Percentiles rank a stretch among this genome's conserved stretches.
Conservation (phyloP, 2,888 invertebrate species). For the Diachrysia chrysitis region DNA sequence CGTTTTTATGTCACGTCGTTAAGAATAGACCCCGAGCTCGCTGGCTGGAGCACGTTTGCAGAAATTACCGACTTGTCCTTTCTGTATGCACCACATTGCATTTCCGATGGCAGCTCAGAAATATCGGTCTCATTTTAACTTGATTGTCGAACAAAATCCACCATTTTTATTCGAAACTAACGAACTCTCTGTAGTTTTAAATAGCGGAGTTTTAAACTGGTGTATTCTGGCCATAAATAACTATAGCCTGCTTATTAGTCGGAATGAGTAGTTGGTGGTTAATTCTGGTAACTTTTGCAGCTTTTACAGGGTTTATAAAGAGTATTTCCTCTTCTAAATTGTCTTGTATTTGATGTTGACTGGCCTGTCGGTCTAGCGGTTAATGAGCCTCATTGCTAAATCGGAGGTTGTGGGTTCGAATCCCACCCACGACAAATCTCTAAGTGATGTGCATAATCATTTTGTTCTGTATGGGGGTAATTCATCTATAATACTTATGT, state of each 20-base stretch:
- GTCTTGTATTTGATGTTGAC: neutral
- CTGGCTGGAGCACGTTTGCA: conserved; percentile 47
- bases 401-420: no score
- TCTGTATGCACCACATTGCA: conserved; percentile 50
- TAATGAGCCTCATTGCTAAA: no score
- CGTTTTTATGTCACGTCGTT: conserved; percentile 11
- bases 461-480: no score
- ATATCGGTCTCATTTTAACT: conserved; percentile 32
- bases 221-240: conserved; percentile 34
- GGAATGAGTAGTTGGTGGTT: conserved; percentile 24
- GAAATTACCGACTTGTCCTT: conserved; percentile 53
- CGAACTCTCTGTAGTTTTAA: conserved; percentile 22
- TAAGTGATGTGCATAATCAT: no score
- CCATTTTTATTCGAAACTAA: conserved; percentile 24
- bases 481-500: no score
- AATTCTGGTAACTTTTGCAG: conserved; percentile 21
- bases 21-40: conserved; percentile 32
- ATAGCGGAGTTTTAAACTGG: conserved; percentile 9
- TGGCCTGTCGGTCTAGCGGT: no score
- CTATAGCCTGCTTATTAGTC: conserved; percentile 29
- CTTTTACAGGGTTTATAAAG: conserved; percentile 17
- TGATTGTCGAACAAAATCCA: conserved; percentile 35
- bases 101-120: conserved; percentile 24
- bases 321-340: neutral
- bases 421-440: no score